Base-by-base conservation (phyloP, 1,140 invertebrate species). In the Zaprionus nigranus region DNA sequence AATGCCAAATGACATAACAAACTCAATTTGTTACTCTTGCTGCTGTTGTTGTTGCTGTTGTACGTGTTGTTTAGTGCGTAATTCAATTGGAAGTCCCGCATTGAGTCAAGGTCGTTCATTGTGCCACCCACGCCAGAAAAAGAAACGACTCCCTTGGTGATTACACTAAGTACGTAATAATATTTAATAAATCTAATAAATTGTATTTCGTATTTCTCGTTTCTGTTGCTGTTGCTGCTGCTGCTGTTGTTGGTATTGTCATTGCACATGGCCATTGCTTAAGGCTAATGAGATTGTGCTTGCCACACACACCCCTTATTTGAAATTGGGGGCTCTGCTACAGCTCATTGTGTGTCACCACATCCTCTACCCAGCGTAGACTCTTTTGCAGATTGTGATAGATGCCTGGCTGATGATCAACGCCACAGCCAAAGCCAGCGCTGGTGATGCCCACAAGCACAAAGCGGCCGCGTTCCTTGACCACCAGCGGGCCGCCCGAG, bases 371-470 rank as follows among this genome's bases (percentile, higher is more conserved):
- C 96, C 96, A 97, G 63, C 94, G 93, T 9, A 95, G 93, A 26
- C 96, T 96, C 71, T 95, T 94, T 70, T 95, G 94, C 2, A 97
- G 94, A 90, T 96, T 96, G 92, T 97, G 96, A 92, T 97, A 97
- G 78, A 97, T 97, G n/a, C 96, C 96, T 0, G 97, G 97, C 91
- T 97, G 97, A 78, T 96, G 96, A 83, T 97, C 96, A 11, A 97
- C 96, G 1, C 96, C 97, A 93, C 97, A 97, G 5, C 96, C 97
- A 91, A 97, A 97, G 9, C 97, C 97, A 0, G 97, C 97, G 57
- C 96, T 97, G 0, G 97, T 97, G 49, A 98, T 97, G 15, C 97
- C 97, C 7, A 96, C 96, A 26, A 98, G 93, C 61, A 96, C 96
- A 94, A 96, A 98, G 13, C 95, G 93, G 1, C 96, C 71, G 94